A percentile compares a stretch with the other conserved stretches of the same genome.
These are phyloP conservation scores for Limnephilus lunatus DNA, from an alignment of 2,888 invertebrate genomes.

Conservation along the genomic window DNA sequence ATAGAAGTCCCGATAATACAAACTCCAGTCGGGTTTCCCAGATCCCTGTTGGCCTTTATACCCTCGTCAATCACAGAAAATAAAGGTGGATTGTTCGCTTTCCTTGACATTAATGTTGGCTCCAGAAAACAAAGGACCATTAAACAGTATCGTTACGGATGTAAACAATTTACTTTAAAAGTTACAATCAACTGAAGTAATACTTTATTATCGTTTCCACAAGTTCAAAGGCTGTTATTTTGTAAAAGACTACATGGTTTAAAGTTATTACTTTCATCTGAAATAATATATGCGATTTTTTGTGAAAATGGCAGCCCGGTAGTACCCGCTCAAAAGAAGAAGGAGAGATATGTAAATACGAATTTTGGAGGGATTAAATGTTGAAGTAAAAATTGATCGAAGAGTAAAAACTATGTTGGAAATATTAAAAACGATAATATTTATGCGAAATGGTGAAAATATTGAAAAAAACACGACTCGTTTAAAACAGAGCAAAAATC, in stretches of 20 bases:
- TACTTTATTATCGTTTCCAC: background rate
- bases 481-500: too few species aligned
- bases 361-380: too few species aligned
- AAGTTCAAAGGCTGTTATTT: background rate
- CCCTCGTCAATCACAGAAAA: conserved; percentile 30
- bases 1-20: background rate
- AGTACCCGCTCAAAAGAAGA: too few species aligned
- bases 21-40: background rate
- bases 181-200: background rate
- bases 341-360: too few species aligned
- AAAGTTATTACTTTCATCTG: background rate
- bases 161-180: background rate
- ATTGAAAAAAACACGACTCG: too few species aligned
- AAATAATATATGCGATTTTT: too few species aligned
- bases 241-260: background rate
- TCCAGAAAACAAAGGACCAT: conserved; percentile 3
- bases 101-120: conserved; percentile 15
- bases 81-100: background rate
- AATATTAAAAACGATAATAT: too few species aligned
- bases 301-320: background rate
- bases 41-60: background rate
- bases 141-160: background rate
- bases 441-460: too few species aligned
- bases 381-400: too few species aligned
- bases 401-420: too few species aligned